Base-by-base conservation (phyloP, 2,888 invertebrate genomes). In the Synanthedon vespiformis region DNA sequence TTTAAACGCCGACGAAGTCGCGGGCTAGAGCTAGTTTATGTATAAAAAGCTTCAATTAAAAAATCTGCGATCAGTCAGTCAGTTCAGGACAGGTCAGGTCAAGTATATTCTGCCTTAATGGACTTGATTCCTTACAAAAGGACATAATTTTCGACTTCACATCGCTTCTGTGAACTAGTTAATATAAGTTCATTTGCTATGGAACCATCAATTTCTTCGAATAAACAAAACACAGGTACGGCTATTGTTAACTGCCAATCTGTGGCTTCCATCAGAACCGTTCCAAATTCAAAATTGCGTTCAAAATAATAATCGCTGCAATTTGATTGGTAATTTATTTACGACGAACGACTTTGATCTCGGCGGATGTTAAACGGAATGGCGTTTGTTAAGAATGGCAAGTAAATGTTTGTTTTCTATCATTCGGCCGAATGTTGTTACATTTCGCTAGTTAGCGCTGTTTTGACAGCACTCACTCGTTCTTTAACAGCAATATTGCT, bases 361-460 rank as follows among this genome's bases (percentile, higher is more conserved):
- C 68, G 69, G 70, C 76, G 74, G 78, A 81, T 79, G 77, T 80
- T 76, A 73, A 77, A 79, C 77, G 76, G 70, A 61, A 74, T 79
- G 73, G 73, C 77, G 67, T 79, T 77, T 77, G 34, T 77, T 71
- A 69, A 74, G 77, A 79, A 78, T 77, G 78, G 75, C 75, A 74
- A 74, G 75, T 52, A 74, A 77, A 70, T 83, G 83, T 83, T 84
- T 85, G 82, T 83, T 84, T 84, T 78, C 78, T 82, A 85, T 86
- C 85, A 80, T 74, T 77, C 82, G 70, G 74, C 74, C 78, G 74
- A 82, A 78, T 77, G 83, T 80, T 78, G 76, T 80, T 76, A 71
- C 75, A 77, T 79, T 78, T 74, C 68, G 82, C 78, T 78, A 78
- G 80, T 80, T 80, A 75, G 68, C 70, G 74, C 68, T 86, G 84